Evolutionary conservation across 2,888 invertebrate species (phyloP), one percentile per base, ranked within the genome.

Genomic region (Drosophila nr. perissopoda): DNA sequence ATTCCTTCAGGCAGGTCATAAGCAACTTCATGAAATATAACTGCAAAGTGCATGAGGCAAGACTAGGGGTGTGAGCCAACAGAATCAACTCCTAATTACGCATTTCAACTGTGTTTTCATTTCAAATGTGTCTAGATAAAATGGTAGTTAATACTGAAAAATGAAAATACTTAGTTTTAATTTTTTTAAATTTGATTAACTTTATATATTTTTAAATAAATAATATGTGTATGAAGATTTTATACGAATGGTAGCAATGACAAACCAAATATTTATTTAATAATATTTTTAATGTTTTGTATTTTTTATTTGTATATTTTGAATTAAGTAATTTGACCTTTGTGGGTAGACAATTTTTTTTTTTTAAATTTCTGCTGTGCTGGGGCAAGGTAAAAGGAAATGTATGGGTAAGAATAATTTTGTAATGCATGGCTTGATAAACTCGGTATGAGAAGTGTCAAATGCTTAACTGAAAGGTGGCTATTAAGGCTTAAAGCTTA

Each of bases 21-120:
- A 76, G 36, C 52, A 61, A 56, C 45, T 29, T 38, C 11, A 38
- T 31, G 49, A 38, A 58, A 49, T 70, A n/a, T 49, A 45, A 45
- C 25, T 54, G 53, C n/a, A 72, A 61, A 61, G 38, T 75, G 70
- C 66, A 66, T n/a, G 34, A 25, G 29, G 31, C 52, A 27, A 31
- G 27, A 13, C 11, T 21, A 11, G 27, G 2, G 29, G 29, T 27
- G 10, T 49, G 10, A 27, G 18, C 27, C 29, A 11, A 1, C 27
- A 29, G 29, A 18, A 6, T 27, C 6, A 29, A 21, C 38, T 75
- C 65, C 79, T 86, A 21, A 21, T 7, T 16, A 45, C 13, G 13
- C 75, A 70, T 77, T 83, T 76, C 59, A 62, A 76, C 60, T 83
- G 81, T 83, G 58, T 60, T 53, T 83, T 29, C 29, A 29, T 29